Evolutionary conservation across 2,113 vertebrate species (phyloP), one percentile per base, ranked within the genome.

Genomic region (Thalassarche chlororhynchos): DNA sequence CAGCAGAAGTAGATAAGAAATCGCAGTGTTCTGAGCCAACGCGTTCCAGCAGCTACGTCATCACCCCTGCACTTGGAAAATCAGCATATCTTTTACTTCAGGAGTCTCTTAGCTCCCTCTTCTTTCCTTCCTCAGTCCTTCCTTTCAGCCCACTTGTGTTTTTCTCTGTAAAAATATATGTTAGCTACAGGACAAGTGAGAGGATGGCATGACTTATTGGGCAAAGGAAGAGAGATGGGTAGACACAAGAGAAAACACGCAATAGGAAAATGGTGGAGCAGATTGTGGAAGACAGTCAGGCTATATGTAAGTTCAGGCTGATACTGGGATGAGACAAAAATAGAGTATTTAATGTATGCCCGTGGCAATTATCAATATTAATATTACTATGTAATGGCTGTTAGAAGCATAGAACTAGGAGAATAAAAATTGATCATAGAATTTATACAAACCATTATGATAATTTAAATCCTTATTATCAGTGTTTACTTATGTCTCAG

Each of bases 381-480:
- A 51, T 77, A 88, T 80, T 55, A 84, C 40, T 66, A 40, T 54
- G 32, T 74, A 93, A 90, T 94, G 54, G 23, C 29, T 66, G 34
- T 70, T 95, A 66, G 79, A 93, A 91, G 29, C 46, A 83, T 66
- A 90, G 76, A 96, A 90, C 18, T 51, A 71, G 55, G n/a, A 80
- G 44, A 91, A 91, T 90, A 94, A 90, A 95, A 96, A 74, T 32
- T 54, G 78, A 94, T 90, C 69, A 81, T 21, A 74, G 81, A 82
- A 77, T 80, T 91, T 49, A 77, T 71, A 66, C 31, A 83, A 95
- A 68, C 14, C 34, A 47, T 90, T 94, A 83, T 66, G 78, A 54
- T 86, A 74, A 96, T 93, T 95, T 83, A 90, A 93, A 88, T 88
- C n/a, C 58, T 93, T 90, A 75, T 91, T 55, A 80, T 75, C 26